Percentiles rank a stretch among this genome's conserved stretches.
These are phyloP conservation scores for Alfaro cultratus DNA, from an alignment of 2,797 vertebrate genomes.

Conservation along the genomic window DNA sequence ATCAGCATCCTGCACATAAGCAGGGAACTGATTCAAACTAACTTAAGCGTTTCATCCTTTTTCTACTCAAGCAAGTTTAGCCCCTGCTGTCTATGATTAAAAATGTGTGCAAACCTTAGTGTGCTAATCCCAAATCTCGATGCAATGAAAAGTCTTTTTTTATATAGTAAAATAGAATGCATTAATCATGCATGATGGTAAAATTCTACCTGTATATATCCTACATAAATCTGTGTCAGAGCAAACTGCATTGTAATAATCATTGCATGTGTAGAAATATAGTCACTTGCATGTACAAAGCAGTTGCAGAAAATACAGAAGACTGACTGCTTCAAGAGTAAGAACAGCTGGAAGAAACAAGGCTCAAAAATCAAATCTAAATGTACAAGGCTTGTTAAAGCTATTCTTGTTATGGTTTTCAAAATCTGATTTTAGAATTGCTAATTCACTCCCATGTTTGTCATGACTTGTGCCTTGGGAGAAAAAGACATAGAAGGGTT, in stretches of 20 bases:
- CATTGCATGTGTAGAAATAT: not conserved
- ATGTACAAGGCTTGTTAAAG: constrained; percentile 33
- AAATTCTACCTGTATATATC: not conserved
- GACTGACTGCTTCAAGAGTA: not conserved
- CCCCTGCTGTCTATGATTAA: not conserved
- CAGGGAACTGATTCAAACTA: not conserved
- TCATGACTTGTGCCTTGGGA: constrained; percentile 32
- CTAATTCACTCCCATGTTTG: constrained; percentile 19
- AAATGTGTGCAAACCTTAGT: not conserved
- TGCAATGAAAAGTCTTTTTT: not conserved
- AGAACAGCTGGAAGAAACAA: constrained; percentile 6
- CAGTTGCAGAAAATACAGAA: not conserved
- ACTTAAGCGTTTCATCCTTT: not conserved
- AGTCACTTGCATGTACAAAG: not conserved
- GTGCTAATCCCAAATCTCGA: not conserved
- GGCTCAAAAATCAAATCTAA: constrained; percentile 17
- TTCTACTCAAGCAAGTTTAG: not conserved
- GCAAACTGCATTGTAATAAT: not conserved
- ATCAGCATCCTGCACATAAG: not conserved
- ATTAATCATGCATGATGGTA: not conserved
- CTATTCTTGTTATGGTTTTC: constrained; percentile 5
- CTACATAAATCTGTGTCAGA: not conserved
- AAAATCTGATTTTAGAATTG: constrained; percentile 28
- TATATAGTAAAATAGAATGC: not conserved
- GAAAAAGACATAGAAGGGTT: constrained; percentile 32